These are phyloP conservation scores for Itoplectis maculator DNA, from an alignment of 2,888 invertebrate genomes.

Conservation along the genomic window DNA sequence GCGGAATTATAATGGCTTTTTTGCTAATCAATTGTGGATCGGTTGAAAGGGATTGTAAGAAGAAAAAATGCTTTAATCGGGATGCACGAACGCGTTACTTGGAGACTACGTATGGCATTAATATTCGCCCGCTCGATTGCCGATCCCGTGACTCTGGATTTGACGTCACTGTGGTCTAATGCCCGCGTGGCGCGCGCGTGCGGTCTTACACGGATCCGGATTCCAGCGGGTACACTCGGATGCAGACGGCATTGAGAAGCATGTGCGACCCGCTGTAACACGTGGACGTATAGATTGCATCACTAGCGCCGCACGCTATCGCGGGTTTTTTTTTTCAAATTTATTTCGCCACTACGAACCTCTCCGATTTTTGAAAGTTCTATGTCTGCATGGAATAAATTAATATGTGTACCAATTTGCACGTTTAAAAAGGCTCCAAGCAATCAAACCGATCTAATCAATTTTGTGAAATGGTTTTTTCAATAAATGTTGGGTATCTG, in stretches of 20 bases:
- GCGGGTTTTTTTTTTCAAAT: neutral
- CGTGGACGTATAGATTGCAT: conserved; percentile 32
- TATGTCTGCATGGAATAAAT: neutral
- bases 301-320: neutral
- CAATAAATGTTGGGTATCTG: too few relatives aligned
- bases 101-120: conserved; percentile 35
- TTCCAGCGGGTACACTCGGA: conserved; percentile 54
- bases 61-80: conserved; percentile 21
- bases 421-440: too few relatives aligned
- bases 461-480: too few relatives aligned
- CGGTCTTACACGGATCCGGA: conserved; percentile 61
- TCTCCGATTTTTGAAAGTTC: neutral
- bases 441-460: too few relatives aligned
- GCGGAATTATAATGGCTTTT: conserved; percentile 11
- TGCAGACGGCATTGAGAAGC: conserved; percentile 65
- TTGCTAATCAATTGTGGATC: conserved; percentile 14
- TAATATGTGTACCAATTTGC: too few relatives aligned
- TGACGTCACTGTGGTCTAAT: conserved; percentile 61
- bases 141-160: conserved; percentile 47
- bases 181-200: conserved; percentile 19
- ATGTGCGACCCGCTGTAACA: conserved; percentile 41
- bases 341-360: neutral
- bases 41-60: conserved; percentile 24
- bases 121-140: conserved; percentile 44
- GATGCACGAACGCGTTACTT: conserved; percentile 27